Percentiles rank a stretch among this genome's conserved stretches.
Evolutionary conservation across 1,140 invertebrate species (phyloP).

Genomic region (Aricia agestis): DNA sequence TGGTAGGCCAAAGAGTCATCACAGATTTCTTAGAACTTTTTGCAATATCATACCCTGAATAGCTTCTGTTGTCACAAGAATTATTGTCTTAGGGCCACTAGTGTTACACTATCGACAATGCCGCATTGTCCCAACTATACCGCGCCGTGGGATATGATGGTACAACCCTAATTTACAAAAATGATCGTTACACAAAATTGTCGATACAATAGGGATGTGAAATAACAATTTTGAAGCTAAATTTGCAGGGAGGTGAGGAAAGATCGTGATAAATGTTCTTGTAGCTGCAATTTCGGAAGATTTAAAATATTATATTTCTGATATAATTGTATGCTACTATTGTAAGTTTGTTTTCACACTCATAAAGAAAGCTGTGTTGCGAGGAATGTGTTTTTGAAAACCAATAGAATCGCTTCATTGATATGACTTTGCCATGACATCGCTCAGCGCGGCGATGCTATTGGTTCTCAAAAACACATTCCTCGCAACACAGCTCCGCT

Average conservation of each 20-base stretch:
- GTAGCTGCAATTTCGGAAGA: too few species aligned
- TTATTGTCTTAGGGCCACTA: slow-evolving; percentile 55
- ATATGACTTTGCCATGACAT: too few species aligned
- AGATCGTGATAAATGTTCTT: too few species aligned
- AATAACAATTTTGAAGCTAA: background rate
- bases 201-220: background rate
- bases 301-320: too few species aligned
- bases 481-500: too few species aligned
- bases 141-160: slow-evolving; percentile 6
- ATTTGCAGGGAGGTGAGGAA: background rate
- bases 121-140: background rate
- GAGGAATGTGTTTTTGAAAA: too few species aligned
- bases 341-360: too few species aligned
- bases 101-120: slow-evolving; percentile 48
- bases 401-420: too few species aligned
- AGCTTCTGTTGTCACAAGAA: slow-evolving; percentile 60
- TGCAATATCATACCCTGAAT: slow-evolving; percentile 29
- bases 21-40: slow-evolving; percentile 34
- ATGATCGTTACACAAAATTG: background rate
- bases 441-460: too few species aligned
- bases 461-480: too few species aligned
- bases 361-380: too few species aligned
- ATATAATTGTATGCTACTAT: too few species aligned
- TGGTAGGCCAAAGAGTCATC: background rate
- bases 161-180: slow-evolving; percentile 12